Evolutionary conservation across 2,888 invertebrate species (phyloP).

Genomic region (Pherbina coryleti): DNA sequence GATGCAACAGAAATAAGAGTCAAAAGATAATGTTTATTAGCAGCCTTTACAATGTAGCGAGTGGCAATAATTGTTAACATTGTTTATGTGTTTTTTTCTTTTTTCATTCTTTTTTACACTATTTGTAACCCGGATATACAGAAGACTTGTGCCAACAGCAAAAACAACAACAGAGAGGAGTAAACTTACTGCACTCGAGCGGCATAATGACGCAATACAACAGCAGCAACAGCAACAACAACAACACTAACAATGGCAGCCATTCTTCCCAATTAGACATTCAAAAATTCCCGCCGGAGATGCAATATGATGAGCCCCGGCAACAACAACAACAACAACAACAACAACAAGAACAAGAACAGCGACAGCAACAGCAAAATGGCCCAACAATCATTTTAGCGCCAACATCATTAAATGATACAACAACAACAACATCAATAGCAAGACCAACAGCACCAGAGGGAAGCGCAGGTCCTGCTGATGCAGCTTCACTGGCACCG

Average conservation of each 20-base stretch:
- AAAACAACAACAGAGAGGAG: slow-evolving; percentile 47
- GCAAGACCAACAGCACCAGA: slow-evolving; percentile 45
- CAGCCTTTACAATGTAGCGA: slow-evolving; percentile 51
- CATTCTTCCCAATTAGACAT: slow-evolving; percentile 63
- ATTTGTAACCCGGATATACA: background rate
- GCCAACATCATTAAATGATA: slow-evolving; percentile 65
- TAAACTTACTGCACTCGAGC: slow-evolving; percentile 43
- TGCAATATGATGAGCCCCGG: slow-evolving; percentile 48
- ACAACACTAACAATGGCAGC: slow-evolving; percentile 38
- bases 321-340: slow-evolving; percentile 43
- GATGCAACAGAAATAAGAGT: slow-evolving; percentile 44
- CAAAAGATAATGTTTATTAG: slow-evolving; percentile 53
- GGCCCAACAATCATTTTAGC: slow-evolving; percentile 60
- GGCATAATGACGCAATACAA: slow-evolving; percentile 55
- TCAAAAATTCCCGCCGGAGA: slow-evolving; percentile 57
- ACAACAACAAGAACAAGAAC: slow-evolving; percentile 37
- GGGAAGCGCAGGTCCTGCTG: slow-evolving; percentile 29
- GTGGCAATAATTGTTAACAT: slow-evolving; percentile 27
- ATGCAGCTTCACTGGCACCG: slow-evolving; percentile 11
- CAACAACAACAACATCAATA: slow-evolving; percentile 51
- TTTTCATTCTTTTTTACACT: background rate
- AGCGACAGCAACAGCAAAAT: slow-evolving; percentile 54
- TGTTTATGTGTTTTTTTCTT: background rate
- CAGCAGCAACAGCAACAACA: slow-evolving; percentile 39
- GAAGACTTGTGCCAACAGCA: slow-evolving; percentile 34